Base-by-base conservation (phyloP, 1,140 invertebrate genomes). In the Geopemphigus sp. region DNA sequence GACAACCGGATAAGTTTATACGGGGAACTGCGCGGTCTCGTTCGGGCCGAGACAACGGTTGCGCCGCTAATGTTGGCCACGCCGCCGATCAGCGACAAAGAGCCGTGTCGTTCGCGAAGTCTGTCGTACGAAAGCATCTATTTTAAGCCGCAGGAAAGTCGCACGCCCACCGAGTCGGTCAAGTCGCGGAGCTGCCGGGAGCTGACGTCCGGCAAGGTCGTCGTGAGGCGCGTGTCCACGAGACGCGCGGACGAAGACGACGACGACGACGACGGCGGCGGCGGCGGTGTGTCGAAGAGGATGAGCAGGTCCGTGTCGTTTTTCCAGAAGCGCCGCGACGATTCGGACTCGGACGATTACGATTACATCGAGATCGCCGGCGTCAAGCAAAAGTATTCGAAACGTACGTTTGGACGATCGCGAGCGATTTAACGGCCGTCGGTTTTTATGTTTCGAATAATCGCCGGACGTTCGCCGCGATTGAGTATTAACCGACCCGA, bases 81-180 rank as follows among this genome's bases (percentile, higher is more conserved):
- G 6, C 17, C 22, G 14, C 15, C 32, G 19, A 12, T 45, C 39
- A 63, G 74, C 19, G 45, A 78, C 8, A 63, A 61, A 22, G 39
- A 29, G 3, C 50, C 74, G 5, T 78, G 74, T 47, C 74, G 74
- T 5, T 78, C 74, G n/a, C 45, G 74, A 50, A 78, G 74, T 63
- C 29, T 78, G 39, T 78, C 74, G 5, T 78, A 78, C 24, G 74
- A 78, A 26, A 78, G 74, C 22, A 78, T 78, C 19, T 78, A 78
- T 24, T 78, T 78, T n/a, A 78, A 78, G 39, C 74, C 74, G 19
- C 74, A 78, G 4, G 74, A 78, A 26, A 57, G 50, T 0, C 47
- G 32, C 22, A 4, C 19, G 12, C 19, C 53, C 3, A 39, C n/a
- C 5, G 57, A 57, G n/a, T 11, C 57, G 0, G 45, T 12, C 22